A percentile compares a stretch with the other conserved stretches of the same genome.
Conservation (phyloP, 64 coral and sea anemone genomes). For the Orbicella faveolata region DNA sequence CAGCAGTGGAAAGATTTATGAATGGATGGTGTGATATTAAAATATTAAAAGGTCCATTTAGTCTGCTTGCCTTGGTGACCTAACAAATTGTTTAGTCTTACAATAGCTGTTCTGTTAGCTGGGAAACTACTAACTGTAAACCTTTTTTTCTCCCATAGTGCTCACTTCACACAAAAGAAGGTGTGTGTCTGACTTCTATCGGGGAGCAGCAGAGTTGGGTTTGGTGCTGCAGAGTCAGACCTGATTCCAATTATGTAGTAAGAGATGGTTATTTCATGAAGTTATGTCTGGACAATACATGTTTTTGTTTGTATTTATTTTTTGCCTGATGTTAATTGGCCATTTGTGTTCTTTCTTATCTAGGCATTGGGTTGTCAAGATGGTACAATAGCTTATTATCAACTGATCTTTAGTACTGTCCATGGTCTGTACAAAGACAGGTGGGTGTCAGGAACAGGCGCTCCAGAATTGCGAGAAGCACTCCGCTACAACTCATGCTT, state of each 20-base stretch:
- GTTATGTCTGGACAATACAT: too few species aligned
- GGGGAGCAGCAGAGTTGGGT: conserved; percentile 97
- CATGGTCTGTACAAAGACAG: conserved; percentile 99
- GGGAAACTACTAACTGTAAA: neutral
- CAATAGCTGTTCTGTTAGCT: too few species aligned
- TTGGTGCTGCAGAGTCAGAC: conserved; percentile 94
- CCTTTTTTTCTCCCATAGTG: conserved; percentile 50
- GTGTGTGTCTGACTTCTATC: conserved; percentile 72
- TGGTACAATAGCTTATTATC: conserved; percentile 98
- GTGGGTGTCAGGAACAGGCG: neutral
- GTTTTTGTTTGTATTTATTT: too few species aligned
- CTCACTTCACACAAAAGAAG: conserved; percentile 94
- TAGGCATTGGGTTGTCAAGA: conserved; percentile 94
- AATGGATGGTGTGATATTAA: too few species aligned
- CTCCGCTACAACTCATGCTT: too few species aligned
- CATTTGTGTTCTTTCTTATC: neutral
- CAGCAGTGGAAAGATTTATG: too few species aligned
- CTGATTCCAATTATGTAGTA: conserved; percentile 95
- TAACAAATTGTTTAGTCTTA: too few species aligned
- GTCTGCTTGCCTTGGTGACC: too few species aligned
- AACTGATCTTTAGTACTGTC: conserved; percentile 94
- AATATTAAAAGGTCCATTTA: too few species aligned
- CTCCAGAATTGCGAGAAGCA: neutral
- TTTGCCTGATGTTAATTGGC: neutral
- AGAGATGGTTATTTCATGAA: neutral